Evolutionary conservation across 37 sponge, comb jelly and placozoan species (phyloP).

Genomic region (Bolinopsis microptera): DNA sequence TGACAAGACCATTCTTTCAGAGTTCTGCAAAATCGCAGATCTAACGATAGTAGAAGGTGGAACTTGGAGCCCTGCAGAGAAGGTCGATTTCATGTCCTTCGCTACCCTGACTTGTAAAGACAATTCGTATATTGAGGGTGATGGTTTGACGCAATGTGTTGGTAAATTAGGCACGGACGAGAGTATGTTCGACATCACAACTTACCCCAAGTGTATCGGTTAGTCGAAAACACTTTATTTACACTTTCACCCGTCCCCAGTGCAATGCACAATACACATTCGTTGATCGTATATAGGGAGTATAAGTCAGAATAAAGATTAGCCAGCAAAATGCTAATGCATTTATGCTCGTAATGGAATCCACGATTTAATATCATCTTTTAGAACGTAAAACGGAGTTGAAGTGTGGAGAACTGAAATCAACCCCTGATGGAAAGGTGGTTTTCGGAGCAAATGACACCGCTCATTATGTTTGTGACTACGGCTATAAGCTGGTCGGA

Average conservation of each 20-base stretch:
- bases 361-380: no score
- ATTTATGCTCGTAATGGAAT: no score
- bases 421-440: neutral
- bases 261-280: no score
- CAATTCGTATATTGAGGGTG: neutral
- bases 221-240: no score
- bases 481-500: neutral
- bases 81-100: neutral
- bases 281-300: no score
- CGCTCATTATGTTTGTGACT: neutral
- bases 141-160: neutral
- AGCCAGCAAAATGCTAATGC: no score
- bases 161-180: neutral
- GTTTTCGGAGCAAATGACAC: neutral
- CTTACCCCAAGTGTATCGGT: neutral
- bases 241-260: no score
- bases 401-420: neutral
- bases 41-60: neutral
- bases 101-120: neutral
- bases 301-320: no score
- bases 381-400: neutral
- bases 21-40: neutral
- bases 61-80: neutral
- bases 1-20: neutral
- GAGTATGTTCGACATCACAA: neutral